phyloP scores from a whole-genome alignment of 2,888 invertebrate genomes.

The Dysmachus trigonus region DNA sequence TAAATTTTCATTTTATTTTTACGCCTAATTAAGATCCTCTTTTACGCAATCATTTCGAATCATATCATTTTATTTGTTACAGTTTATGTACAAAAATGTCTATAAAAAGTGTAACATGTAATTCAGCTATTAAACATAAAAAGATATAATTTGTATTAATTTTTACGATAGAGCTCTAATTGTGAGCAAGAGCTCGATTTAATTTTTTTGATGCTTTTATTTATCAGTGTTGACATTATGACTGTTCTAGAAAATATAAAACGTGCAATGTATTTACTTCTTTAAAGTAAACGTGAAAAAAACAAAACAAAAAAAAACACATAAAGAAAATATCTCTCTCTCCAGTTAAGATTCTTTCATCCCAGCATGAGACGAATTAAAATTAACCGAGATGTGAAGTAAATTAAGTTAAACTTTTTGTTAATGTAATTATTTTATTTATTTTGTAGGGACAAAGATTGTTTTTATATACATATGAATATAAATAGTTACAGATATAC shows the following conservation, averaged over 20 bases:
- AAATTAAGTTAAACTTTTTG: conserved; percentile 33
- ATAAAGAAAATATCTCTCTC: neutral
- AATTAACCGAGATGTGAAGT: conserved; percentile 25
- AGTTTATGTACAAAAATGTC: neutral
- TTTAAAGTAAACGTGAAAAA: neutral
- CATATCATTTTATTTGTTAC: too few relatives aligned
- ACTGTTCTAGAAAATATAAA: conserved; percentile 20
- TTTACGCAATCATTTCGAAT: neutral
- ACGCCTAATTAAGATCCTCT: too few relatives aligned
- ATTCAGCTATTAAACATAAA: too few relatives aligned
- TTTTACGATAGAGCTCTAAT: neutral
- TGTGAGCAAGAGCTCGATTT: neutral
- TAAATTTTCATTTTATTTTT: too few relatives aligned
- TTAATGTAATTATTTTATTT: conserved; percentile 46
- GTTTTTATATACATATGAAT: conserved; percentile 45
- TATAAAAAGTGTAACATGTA: too few relatives aligned
- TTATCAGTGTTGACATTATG: conserved; percentile 21
- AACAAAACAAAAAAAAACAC: neutral
- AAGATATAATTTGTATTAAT: neutral
- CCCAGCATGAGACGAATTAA: conserved; percentile 2
- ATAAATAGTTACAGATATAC: conserved; percentile 40
- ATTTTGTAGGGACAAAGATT: conserved; percentile 47
- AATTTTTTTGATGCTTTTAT: neutral
- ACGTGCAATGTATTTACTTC: conserved; percentile 33
- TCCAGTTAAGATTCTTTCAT: conserved; percentile 9